phyloP scores from a whole-genome alignment of 2,113 vertebrate genomes.

The Sorex araneus region DNA sequence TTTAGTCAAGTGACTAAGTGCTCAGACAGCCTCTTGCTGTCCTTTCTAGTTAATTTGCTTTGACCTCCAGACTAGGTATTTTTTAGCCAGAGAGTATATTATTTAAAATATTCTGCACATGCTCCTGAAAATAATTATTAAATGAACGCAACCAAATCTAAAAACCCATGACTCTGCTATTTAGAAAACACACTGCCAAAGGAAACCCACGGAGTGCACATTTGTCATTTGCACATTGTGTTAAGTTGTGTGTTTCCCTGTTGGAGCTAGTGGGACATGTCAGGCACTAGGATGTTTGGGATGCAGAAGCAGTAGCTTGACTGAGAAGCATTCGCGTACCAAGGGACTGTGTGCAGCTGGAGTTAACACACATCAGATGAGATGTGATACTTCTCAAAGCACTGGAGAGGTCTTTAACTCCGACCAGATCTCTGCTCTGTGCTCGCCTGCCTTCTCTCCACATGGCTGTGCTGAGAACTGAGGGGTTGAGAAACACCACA shows the following conservation, averaged over 20 bases:
- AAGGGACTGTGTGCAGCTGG: conserved; percentile 81
- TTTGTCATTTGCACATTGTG: conserved; percentile 58
- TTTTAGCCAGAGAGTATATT: conserved; percentile 55
- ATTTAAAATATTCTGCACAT: conserved; percentile 53
- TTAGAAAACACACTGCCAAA: conserved; percentile 65
- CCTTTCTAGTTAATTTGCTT: conserved; percentile 33
- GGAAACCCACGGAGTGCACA: conserved; percentile 27
- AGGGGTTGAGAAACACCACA: conserved; percentile 80
- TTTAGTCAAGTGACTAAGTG: conserved; percentile 34
- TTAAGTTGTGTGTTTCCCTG: conserved; percentile 74
- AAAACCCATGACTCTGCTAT: background rate
- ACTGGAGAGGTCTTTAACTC: conserved; percentile 81
- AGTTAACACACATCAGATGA: conserved; percentile 87
- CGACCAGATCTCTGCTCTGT: conserved; percentile 80
- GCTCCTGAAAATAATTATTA: conserved; percentile 66
- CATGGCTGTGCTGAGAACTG: conserved; percentile 52
- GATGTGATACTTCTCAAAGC: conserved; percentile 86
- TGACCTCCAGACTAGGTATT: conserved; percentile 53
- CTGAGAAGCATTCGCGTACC: conserved; percentile 83
- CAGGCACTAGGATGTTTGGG: conserved; percentile 64
- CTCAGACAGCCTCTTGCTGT: conserved; percentile 29
- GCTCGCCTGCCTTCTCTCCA: conserved; percentile 68
- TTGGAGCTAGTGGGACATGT: conserved; percentile 51
- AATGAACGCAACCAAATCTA: conserved; percentile 23
- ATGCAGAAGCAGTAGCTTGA: conserved; percentile 78